Conservation (phyloP, 2,113 vertebrate species). For the Phalacrocorax carbo region DNA sequence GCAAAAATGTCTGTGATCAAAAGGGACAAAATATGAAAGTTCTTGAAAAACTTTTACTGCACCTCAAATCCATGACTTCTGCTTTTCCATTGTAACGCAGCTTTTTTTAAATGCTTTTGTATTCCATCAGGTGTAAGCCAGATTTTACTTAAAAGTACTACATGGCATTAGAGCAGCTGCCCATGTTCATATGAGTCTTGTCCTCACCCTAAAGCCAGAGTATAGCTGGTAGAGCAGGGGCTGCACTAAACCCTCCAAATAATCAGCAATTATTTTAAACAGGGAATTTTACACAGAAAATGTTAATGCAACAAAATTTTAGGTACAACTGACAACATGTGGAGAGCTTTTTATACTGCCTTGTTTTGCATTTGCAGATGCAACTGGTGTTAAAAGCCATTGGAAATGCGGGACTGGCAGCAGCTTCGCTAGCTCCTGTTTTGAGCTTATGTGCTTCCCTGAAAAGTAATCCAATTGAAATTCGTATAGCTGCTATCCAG, state of each 20-base stretch:
- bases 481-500: constrained; percentile 78
- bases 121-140: neutral
- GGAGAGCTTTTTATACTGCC: neutral
- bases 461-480: constrained; percentile 30
- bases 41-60: neutral
- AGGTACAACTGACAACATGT: neutral
- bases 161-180: neutral
- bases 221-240: neutral
- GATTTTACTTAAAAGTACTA: neutral
- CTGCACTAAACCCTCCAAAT: neutral
- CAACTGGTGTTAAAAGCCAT: constrained; percentile 80
- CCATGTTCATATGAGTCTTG: neutral
- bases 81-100: neutral
- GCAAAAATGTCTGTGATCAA: neutral
- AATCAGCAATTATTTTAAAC: neutral
- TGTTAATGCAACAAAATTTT: neutral
- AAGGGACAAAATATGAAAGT: neutral
- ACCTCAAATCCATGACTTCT: neutral
- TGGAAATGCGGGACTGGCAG: constrained; percentile 79
- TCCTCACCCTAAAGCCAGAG: neutral
- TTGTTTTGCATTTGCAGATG: constrained; percentile 67
- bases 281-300: neutral
- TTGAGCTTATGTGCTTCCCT: constrained; percentile 69
- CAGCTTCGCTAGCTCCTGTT: constrained; percentile 57
- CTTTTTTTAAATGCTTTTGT: neutral